phyloP scores from a whole-genome alignment of 2,888 invertebrate genomes.

The Tribolium freemani region DNA sequence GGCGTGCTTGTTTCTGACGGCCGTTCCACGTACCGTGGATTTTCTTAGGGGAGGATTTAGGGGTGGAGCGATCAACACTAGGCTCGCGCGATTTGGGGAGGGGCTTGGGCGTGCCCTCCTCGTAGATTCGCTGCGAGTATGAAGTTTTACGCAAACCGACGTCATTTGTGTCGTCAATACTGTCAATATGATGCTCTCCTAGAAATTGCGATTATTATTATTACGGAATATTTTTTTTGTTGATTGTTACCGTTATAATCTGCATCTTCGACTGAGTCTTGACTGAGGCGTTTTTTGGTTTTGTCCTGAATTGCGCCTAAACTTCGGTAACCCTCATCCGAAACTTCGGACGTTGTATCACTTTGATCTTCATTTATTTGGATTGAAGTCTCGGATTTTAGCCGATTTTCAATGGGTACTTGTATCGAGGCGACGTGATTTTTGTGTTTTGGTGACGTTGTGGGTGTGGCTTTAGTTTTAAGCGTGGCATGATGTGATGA shows the following conservation, averaged over 20 bases:
- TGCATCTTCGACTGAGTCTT: conserved; percentile 80
- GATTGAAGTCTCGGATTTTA: conserved; percentile 68
- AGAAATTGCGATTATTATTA: conserved; percentile 3
- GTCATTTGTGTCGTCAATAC: conserved; percentile 77
- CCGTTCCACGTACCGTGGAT: conserved; percentile 82
- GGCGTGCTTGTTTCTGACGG: conserved; percentile 69
- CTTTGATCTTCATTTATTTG: conserved; percentile 71
- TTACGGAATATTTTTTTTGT: no score
- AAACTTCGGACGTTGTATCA: conserved; percentile 87
- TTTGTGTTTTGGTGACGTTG: conserved; percentile 44
- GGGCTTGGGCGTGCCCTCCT: conserved; percentile 58
- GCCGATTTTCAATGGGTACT: conserved; percentile 65
- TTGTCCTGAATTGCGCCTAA: conserved; percentile 77
- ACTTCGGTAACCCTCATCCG: conserved; percentile 88
- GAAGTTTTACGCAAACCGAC: conserved; percentile 81
- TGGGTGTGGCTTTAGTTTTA: conserved; percentile 49
- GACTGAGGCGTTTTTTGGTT: conserved; percentile 75
- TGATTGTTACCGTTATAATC: conserved; percentile 75
- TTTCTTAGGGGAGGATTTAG: conserved; percentile 59
- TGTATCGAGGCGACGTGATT: conserved; percentile 71
- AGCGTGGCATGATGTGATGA: conserved; percentile 66
- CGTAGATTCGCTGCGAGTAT: conserved; percentile 75
- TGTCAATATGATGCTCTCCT: conserved; percentile 61
- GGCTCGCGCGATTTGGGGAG: conserved; percentile 34
- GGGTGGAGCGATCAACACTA: conserved; percentile 12